Evolutionary conservation across 1,140 invertebrate genomes (phyloP).

Genomic region (Xylocopa sonorina): DNA sequence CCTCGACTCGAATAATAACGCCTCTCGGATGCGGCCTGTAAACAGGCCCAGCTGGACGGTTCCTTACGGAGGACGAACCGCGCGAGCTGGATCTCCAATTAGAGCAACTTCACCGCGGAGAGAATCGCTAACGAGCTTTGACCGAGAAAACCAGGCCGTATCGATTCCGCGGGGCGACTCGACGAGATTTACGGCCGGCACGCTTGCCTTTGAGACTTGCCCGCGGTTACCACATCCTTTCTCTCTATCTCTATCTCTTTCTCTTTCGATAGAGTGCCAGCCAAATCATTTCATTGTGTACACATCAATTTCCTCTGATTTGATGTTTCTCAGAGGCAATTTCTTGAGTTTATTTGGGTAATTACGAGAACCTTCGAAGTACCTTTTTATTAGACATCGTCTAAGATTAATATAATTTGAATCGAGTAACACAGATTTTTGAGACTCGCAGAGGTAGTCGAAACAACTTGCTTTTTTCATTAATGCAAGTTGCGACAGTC

Average conservation of each 20-base stretch:
- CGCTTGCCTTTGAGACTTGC: constrained; percentile 25
- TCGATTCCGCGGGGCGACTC: constrained; percentile 57
- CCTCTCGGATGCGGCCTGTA: constrained; percentile 42
- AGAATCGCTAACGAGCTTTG: constrained; percentile 65
- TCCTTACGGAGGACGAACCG: constrained; percentile 50
- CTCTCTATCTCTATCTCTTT: neutral
- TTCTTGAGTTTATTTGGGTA: too few species aligned
- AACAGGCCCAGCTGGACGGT: neutral
- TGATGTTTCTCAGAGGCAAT: neutral
- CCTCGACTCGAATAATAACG: constrained; percentile 55
- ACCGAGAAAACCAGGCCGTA: constrained; percentile 58
- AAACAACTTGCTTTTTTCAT: too few species aligned
- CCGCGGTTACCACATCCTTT: neutral
- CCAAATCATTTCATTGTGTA: too few species aligned
- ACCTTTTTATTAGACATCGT: too few species aligned
- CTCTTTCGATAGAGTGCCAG: neutral
- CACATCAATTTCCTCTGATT: too few species aligned
- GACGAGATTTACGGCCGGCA: constrained; percentile 51
- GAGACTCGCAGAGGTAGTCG: too few species aligned
- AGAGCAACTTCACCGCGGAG: constrained; percentile 57
- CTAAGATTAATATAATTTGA: too few species aligned
- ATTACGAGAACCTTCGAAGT: too few species aligned
- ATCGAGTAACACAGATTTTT: too few species aligned
- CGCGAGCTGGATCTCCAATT: constrained; percentile 59
- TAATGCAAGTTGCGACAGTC: too few species aligned